These are phyloP conservation scores for Pyrrhia umbra DNA, from an alignment of 2,888 invertebrate species.

Conservation along the genomic window DNA sequence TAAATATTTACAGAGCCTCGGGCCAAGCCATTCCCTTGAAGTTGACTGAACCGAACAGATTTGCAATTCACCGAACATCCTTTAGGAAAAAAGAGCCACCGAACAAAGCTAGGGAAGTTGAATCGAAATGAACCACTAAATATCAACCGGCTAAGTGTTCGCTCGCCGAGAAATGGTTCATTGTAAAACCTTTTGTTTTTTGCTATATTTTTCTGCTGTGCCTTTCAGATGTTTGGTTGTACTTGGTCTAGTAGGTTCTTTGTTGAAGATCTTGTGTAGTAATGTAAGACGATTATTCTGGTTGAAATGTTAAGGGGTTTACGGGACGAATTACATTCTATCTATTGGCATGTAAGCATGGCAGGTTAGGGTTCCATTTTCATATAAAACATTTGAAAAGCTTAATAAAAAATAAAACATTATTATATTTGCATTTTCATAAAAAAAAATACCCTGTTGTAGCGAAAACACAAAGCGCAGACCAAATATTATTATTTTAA, in stretches of 20 bases:
- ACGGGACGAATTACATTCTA: not conserved
- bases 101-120: conserved; percentile 81
- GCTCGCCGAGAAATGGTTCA: conserved; percentile 58
- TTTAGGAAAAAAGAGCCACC: conserved; percentile 82
- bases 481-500: too few relatives aligned
- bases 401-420: too few relatives aligned
- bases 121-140: conserved; percentile 84
- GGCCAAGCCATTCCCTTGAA: conserved; percentile 83
- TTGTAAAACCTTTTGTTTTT: conserved; percentile 60
- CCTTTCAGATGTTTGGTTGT: conserved; percentile 15
- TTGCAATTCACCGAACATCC: conserved; percentile 88
- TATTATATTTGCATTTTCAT: too few relatives aligned
- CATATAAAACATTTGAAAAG: too few relatives aligned
- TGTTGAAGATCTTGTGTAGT: not conserved
- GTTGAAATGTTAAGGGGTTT: not conserved
- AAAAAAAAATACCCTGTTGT: too few relatives aligned
- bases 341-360: too few relatives aligned
- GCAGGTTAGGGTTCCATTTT: too few relatives aligned
- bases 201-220: conserved; percentile 36
- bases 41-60: conserved; percentile 86
- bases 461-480: too few relatives aligned
- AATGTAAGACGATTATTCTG: not conserved
- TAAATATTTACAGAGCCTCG: conserved; percentile 88
- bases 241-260: conserved; percentile 4
- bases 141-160: conserved; percentile 71